A percentile compares a stretch with the other conserved stretches of the same genome.
phyloP scores from a whole-genome alignment of 2,797 vertebrate species.

The Lithobates sylvaticus region DNA sequence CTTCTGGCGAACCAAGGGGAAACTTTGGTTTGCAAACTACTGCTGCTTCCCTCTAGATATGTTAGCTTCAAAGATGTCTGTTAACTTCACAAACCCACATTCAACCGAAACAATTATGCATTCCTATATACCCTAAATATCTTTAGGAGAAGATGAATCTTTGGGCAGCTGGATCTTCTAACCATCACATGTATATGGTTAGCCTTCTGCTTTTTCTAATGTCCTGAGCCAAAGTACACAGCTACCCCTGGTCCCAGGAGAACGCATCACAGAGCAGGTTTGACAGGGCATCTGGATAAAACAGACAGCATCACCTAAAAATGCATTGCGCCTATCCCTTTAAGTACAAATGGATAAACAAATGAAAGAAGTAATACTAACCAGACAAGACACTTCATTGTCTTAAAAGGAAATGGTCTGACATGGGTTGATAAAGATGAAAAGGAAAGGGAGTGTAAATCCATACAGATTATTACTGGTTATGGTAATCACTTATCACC shows the following conservation, averaged over 20 bases:
- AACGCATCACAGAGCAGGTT: neutral
- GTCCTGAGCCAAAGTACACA: neutral
- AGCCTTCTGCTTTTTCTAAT: too few species aligned
- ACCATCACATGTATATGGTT: too few species aligned
- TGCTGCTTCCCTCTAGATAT: too few species aligned
- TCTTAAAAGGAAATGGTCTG: conserved; percentile 11
- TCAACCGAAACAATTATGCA: too few species aligned
- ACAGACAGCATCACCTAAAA: conserved; percentile 21
- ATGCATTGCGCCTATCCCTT: neutral
- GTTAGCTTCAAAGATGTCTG: too few species aligned
- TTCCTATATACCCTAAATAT: neutral
- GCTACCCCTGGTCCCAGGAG: neutral
- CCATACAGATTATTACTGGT: neutral
- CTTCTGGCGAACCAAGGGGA: too few species aligned
- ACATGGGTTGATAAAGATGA: conserved; percentile 36
- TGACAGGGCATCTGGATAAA: conserved; percentile 29
- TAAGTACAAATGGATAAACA: conserved; percentile 8
- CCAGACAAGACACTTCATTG: conserved; percentile 11
- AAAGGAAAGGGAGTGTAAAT: neutral
- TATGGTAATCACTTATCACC: neutral
- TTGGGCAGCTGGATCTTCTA: too few species aligned
- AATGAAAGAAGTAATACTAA: neutral
- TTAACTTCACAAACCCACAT: too few species aligned
- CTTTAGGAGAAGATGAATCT: neutral
- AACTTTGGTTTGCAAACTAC: too few species aligned